A percentile compares a stretch with the other conserved stretches of the same genome.
Evolutionary conservation across 2,113 vertebrate genomes (phyloP).

Genomic region (Odobenus rosmarus): DNA sequence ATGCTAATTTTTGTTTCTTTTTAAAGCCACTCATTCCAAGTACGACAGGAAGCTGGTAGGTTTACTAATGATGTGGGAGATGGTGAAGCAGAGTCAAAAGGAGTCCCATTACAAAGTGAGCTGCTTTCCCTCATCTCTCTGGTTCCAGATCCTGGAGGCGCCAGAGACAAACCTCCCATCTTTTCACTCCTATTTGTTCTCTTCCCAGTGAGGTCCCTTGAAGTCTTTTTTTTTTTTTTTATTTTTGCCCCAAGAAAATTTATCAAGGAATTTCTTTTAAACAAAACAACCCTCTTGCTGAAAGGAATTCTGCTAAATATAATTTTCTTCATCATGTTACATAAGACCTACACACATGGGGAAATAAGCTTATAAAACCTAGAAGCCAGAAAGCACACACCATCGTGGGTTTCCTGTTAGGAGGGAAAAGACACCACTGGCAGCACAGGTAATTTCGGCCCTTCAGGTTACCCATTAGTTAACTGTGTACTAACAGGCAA

Average conservation of each 20-base stretch:
- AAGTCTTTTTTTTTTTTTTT: background rate
- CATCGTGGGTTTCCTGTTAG: background rate
- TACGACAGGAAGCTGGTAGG: background rate
- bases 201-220: slow-evolving; percentile 39
- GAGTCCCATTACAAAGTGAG: background rate
- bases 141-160: background rate
- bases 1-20: background rate
- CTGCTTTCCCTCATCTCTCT: background rate
- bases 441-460: background rate
- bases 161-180: background rate
- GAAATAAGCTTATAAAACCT: background rate
- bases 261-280: slow-evolving; percentile 50
- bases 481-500: background rate
- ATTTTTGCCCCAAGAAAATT: background rate
- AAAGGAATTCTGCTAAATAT: slow-evolving; percentile 43
- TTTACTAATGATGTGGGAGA: background rate
- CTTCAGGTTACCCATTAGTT: background rate
- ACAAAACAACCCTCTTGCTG: slow-evolving; percentile 33
- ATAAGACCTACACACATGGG: background rate
- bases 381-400: background rate
- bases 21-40: background rate
- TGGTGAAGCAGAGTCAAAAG: background rate
- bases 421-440: background rate
- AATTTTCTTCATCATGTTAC: slow-evolving; percentile 28
- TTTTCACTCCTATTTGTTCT: slow-evolving; percentile 38